These are phyloP conservation scores for Catharus fuscescens DNA, from an alignment of 2,113 vertebrate species.

Conservation along the genomic window DNA sequence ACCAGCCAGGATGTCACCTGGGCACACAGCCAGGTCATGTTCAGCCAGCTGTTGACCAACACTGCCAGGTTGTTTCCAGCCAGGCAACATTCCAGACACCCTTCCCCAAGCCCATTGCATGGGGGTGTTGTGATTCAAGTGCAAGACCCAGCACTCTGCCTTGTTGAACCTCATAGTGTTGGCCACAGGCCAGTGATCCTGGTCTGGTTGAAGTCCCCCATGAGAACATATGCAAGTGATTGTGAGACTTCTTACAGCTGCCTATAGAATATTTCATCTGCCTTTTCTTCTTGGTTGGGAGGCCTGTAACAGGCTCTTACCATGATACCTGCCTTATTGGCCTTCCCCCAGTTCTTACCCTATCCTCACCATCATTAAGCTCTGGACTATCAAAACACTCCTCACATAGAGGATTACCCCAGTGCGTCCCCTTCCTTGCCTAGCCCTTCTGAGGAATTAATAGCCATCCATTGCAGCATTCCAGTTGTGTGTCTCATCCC, in stretches of 20 bases:
- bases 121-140: not conserved
- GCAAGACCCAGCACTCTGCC: not conserved
- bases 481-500: not conserved
- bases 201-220: not conserved
- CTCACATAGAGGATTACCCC: not conserved
- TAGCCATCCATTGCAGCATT: not conserved
- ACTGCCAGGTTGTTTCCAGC: not conserved
- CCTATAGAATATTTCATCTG: not conserved
- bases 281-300: not conserved
- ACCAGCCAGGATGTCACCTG: not conserved
- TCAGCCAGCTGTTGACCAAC: not conserved
- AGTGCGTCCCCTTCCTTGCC: rapidly evolving
- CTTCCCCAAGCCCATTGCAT: not conserved
- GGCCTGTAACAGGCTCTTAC: not conserved
- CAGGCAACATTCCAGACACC: not conserved
- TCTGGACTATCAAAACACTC: not conserved
- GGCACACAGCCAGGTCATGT: not conserved
- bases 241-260: not conserved
- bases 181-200: not conserved
- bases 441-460: not conserved
- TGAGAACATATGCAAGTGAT: not conserved
- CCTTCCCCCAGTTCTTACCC: not conserved
- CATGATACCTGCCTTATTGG: not conserved
- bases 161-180: not conserved
- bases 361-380: not conserved